phyloP scores from a whole-genome alignment of 2,888 invertebrate species.

The Dicyrtoma fusca region DNA sequence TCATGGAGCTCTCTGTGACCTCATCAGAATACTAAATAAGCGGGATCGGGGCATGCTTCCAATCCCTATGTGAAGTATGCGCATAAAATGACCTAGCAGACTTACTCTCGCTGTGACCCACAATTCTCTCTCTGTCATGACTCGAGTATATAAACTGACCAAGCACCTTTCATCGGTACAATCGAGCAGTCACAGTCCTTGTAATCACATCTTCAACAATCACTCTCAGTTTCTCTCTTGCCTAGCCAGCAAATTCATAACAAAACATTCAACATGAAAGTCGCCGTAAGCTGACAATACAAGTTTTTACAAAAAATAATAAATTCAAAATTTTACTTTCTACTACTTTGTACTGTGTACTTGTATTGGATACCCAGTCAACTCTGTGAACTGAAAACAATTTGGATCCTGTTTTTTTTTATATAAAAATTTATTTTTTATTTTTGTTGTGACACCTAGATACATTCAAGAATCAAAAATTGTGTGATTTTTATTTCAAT shows the following conservation, averaged over 20 bases:
- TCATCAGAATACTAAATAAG: no score
- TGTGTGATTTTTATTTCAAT: no score
- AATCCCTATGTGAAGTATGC: no score
- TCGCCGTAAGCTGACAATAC: constrained; percentile 21
- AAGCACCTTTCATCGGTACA: constrained; percentile 22
- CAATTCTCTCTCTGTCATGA: not conserved
- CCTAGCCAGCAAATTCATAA: not conserved
- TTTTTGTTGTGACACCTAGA: not conserved
- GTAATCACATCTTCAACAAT: constrained; percentile 21
- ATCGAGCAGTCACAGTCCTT: constrained; percentile 27
- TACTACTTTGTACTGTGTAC: no score
- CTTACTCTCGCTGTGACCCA: not conserved
- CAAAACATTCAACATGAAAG: constrained; percentile 32
- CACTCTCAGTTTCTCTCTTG: not conserved
- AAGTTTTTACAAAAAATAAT: not conserved
- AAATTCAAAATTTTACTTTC: not conserved
- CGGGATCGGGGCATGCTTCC: no score
- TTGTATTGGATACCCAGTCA: not conserved
- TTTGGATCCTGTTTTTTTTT: no score
- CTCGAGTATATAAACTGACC: constrained; percentile 36
- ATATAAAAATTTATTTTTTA: not conserved
- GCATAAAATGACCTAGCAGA: no score
- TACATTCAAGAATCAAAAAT: not conserved
- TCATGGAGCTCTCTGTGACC: no score
- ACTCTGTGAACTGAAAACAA: not conserved